These are phyloP conservation scores for Rousettus leschenaultii DNA, from an alignment of 2,113 vertebrate genomes.

Conservation along the genomic window DNA sequence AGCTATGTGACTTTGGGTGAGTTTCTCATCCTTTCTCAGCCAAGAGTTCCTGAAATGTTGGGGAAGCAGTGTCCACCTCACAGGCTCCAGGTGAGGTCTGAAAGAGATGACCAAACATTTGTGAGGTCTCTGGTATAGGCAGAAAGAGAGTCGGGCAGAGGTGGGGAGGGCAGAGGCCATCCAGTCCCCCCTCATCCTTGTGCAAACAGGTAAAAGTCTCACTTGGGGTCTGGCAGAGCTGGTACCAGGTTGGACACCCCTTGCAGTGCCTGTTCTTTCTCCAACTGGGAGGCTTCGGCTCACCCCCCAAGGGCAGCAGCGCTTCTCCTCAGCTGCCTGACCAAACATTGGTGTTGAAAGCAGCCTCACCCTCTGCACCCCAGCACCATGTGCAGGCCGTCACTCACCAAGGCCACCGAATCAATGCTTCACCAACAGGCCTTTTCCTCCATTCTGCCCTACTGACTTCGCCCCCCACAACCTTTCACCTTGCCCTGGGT, in stretches of 20 bases:
- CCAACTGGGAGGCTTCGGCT: neutral
- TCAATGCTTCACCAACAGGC: neutral
- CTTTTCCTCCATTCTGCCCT: neutral
- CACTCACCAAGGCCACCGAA: neutral
- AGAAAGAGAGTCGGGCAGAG: neutral
- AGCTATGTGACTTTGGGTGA: neutral
- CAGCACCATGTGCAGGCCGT: neutral
- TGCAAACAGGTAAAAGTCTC: neutral
- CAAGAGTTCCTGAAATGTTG: neutral
- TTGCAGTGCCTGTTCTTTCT: neutral
- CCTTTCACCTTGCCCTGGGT: fast-evolving
- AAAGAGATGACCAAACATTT: neutral
- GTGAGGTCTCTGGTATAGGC: neutral
- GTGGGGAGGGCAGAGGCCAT: neutral
- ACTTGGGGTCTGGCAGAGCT: neutral
- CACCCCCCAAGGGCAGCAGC: neutral
- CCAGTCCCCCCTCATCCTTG: neutral
- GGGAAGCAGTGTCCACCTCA: neutral
- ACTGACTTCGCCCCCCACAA: neutral
- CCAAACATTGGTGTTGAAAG: neutral
- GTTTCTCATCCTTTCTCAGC: neutral
- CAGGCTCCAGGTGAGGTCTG: neutral
- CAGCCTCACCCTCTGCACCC: fast-evolving
- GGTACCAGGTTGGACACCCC: neutral
- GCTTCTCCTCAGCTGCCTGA: neutral